Evolutionary conservation across 2,888 invertebrate genomes (phyloP), one percentile per base, ranked within the genome.

Genomic region (Graphium colonna): DNA sequence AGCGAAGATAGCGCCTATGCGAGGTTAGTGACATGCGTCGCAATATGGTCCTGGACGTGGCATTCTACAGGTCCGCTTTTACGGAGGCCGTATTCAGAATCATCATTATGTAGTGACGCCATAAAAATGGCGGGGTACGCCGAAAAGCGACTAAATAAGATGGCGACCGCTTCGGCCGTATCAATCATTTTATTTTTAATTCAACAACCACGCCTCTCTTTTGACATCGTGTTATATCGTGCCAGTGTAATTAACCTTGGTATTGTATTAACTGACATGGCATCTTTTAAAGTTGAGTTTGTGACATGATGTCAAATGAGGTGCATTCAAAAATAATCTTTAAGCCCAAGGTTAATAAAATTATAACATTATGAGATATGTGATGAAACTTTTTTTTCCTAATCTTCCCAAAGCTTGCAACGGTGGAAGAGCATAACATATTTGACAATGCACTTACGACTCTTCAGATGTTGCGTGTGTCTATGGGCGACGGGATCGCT

Each of bases 21-120:
- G 52, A 55, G 59, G 60, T 64, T 59, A 61, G 57, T 59, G 60
- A 61, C 61, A 55, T 45, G 50, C 44, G 51, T 44, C 52, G n/a
- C n/a, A 55, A 49, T 56, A 56, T 55, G 60, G 60, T 62, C 52
- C 58, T 60, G 60, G 60, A 60, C 54, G 60, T 60, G 57, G 68
- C 76, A 82, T 81, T 80, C 80, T 77, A 78, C 80, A 61, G 63
- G 77, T 73, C 69, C 68, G 67, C 79, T 67, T 77, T 75, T 82
- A 81, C 68, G 82, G 78, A 54, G 59, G 58, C 59, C 64, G 65
- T 53, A 63, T 55, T 61, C 65, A 67, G 61, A 62, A 63, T 63
- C 64, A 61, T 59, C 65, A 62, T 69, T 68, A 67, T 64, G 68
- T 54, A 46, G 31, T 47, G 40, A n/a, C 21, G 48, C 59, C 55